These are phyloP conservation scores for Graphium colonna DNA, from an alignment of 2,888 invertebrate species.

Conservation along the genomic window DNA sequence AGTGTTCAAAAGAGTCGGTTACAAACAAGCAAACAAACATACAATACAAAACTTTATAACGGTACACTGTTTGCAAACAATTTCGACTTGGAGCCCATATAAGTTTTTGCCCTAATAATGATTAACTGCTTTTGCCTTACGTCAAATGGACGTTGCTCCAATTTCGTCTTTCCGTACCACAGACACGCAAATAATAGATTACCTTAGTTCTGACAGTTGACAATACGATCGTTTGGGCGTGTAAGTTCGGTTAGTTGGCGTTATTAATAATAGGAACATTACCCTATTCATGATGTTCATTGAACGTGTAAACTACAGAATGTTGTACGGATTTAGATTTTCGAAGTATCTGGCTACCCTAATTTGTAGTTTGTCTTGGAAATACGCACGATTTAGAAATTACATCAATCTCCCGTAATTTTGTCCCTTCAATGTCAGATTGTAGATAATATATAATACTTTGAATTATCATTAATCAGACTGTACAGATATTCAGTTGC, in stretches of 20 bases:
- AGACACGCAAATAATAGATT: constrained; percentile 18
- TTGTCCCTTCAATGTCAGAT: too few species aligned
- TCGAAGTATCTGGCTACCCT: too few species aligned
- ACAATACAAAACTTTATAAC: neutral
- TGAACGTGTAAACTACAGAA: neutral
- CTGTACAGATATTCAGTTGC: too few species aligned
- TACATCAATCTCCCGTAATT: too few species aligned
- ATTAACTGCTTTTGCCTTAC: constrained; percentile 17
- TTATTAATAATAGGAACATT: neutral
- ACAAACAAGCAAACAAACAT: too few species aligned
- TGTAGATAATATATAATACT: too few species aligned
- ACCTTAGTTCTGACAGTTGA: constrained; percentile 19
- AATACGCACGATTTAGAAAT: too few species aligned
- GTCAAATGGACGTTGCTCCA: constrained; percentile 15
- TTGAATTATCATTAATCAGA: too few species aligned
- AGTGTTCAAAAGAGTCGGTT: too few species aligned
- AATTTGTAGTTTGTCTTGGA: too few species aligned
- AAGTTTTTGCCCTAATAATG: constrained; percentile 17
- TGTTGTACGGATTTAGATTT: too few species aligned
- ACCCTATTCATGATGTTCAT: neutral
- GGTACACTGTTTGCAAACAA: constrained; percentile 10
- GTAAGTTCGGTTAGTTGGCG: constrained; percentile 5
- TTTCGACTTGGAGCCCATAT: neutral
- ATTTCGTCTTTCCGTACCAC: constrained; percentile 16
- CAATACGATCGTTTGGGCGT: constrained; percentile 17